Evolutionary conservation across 2,888 invertebrate species (phyloP), one percentile per base, ranked within the genome.

Genomic region (Caenorhabditis afra): DNA sequence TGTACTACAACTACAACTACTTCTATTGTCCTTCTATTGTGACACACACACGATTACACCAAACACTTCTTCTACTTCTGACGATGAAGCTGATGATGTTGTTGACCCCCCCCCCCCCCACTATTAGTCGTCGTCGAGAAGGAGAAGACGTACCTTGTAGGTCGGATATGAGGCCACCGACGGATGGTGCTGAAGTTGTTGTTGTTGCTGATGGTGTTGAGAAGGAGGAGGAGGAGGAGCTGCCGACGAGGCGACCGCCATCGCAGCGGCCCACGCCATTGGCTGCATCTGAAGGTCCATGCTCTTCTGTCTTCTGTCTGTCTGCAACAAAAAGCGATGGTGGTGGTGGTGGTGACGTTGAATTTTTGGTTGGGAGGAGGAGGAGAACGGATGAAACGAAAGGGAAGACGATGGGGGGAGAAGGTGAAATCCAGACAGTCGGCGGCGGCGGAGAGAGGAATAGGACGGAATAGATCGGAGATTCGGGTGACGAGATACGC

Each of bases 281-380:
- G 73, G 65, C 18, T 57, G 73, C 73, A 74, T 65, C 73, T 65
- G 20, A 50, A 71, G 23, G 55, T 62, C 47, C 62, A 62, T 53
- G 62, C 55, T 55, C 55, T 71, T 50, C 50, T 50, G 39, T 62
- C 59, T 53, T 71, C 71, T 62, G 62, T 71, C 39, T n/a, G n/a
- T n/a, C 61, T 59, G 59, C n/a, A 37, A 37, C 5, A 37, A 37
- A 11, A 8, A 8, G 37, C 5, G 37, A 11, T 37, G 37, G 37
- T 37, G 37, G 37, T n/a, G 35, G 11, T 14, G 16, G 22, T 3
- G 35, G 44, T 23, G 45, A 18, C 8, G 37, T 20, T 12, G 47
- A 23, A n/a, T n/a, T n/a, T n/a, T n/a, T n/a, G n/a, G n/a, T n/a
- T n/a, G n/a, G n/a, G n/a, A n/a, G n/a, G n/a, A n/a, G n/a, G n/a